These are phyloP conservation scores for Coptodon rendalli DNA, from an alignment of 2,113 vertebrate species.

Conservation along the genomic window DNA sequence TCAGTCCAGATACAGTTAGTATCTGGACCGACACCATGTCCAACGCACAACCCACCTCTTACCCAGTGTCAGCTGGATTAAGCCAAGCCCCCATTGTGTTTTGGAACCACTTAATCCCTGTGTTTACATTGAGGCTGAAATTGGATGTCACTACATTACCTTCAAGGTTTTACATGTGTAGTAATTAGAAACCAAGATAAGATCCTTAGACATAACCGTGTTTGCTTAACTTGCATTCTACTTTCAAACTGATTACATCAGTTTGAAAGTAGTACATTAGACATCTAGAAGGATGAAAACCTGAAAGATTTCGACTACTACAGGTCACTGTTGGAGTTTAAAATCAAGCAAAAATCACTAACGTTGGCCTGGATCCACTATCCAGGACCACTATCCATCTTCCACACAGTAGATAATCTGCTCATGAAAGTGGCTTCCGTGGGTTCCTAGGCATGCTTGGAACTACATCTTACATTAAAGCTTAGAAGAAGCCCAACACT, in stretches of 20 bases:
- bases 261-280: too few relatives aligned
- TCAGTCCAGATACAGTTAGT: too few relatives aligned
- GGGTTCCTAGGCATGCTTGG: neutral
- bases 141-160: neutral
- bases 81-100: neutral
- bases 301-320: fast-evolving
- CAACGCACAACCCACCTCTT: neutral
- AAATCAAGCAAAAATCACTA: neutral
- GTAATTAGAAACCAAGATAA: neutral
- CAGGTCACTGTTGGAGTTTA: neutral
- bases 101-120: neutral
- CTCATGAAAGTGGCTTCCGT: neutral
- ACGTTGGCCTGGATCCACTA: neutral
- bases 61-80: neutral
- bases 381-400: neutral
- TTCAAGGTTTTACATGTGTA: neutral
- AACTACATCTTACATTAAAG: neutral
- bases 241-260: neutral
- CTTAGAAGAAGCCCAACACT: neutral
- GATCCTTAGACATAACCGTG: neutral
- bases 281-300: neutral
- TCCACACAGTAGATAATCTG: neutral
- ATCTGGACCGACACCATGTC: neutral
- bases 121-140: neutral
- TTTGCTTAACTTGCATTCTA: neutral